Conservation (phyloP, 2,888 invertebrate species). For the Aelia acuminata region DNA sequence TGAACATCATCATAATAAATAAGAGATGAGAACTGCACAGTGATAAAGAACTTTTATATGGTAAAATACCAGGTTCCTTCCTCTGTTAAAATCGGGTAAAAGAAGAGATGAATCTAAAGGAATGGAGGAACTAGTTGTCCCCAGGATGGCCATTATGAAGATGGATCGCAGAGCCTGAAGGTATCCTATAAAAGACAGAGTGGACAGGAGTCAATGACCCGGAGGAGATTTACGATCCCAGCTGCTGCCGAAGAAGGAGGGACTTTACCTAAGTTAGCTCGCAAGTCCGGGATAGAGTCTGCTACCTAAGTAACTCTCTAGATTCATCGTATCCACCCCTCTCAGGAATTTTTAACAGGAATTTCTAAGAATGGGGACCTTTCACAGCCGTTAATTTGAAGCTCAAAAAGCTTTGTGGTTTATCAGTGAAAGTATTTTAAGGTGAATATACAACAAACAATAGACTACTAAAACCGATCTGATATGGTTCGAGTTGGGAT, state of each 20-base stretch:
- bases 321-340: not conserved
- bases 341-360: not conserved
- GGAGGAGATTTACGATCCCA: constrained; percentile 5
- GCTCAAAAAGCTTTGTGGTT: no score
- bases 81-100: no score
- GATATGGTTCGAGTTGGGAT: no score
- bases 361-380: not conserved
- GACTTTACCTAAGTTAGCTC: constrained; percentile 21
- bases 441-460: no score
- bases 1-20: no score
- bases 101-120: not conserved
- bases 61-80: no score
- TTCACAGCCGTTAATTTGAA: not conserved
- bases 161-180: not conserved
- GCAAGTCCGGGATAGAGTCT: not conserved
- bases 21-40: no score
- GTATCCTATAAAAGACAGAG: constrained; percentile 26
- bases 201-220: constrained; percentile 36
- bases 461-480: no score
- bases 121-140: constrained; percentile 5
- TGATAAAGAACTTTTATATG: no score
- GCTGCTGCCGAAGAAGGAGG: constrained; percentile 1
- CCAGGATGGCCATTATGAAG: constrained; percentile 1
- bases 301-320: not conserved
- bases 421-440: no score